Conservation (phyloP, 2,797 vertebrate species). For the Cryptoprocta ferox region DNA sequence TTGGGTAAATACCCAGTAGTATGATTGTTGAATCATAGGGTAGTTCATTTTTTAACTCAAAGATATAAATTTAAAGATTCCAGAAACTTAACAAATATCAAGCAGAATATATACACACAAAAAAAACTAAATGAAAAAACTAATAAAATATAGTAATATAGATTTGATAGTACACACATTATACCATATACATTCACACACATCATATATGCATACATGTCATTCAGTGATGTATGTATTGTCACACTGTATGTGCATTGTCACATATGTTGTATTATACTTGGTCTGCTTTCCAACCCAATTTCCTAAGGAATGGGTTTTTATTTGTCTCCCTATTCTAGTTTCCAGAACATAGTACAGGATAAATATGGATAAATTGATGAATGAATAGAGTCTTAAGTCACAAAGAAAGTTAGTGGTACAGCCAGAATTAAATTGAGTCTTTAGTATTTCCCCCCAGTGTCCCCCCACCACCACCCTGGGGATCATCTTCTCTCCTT, state of each 20-base stretch:
- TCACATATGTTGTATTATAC: not conserved
- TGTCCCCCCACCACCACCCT: not conserved
- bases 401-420: not conserved
- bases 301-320: not conserved
- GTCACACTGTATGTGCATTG: not conserved
- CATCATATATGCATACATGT: not conserved
- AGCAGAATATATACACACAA: not conserved
- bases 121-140: not conserved
- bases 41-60: not conserved
- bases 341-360: not conserved
- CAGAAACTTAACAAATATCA: not conserved
- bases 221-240: not conserved
- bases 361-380: not conserved
- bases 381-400: conserved; percentile 9
- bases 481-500: not conserved
- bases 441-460: not conserved
- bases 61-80: conserved; percentile 5
- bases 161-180: not conserved
- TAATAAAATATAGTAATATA: not conserved
- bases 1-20: not conserved
- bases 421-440: not conserved
- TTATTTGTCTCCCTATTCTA: not conserved
- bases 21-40: not conserved
- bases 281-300: not conserved
- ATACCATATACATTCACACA: not conserved